Base-by-base conservation (phyloP, 2,113 vertebrate genomes). In the Maccullochella peelii region DNA sequence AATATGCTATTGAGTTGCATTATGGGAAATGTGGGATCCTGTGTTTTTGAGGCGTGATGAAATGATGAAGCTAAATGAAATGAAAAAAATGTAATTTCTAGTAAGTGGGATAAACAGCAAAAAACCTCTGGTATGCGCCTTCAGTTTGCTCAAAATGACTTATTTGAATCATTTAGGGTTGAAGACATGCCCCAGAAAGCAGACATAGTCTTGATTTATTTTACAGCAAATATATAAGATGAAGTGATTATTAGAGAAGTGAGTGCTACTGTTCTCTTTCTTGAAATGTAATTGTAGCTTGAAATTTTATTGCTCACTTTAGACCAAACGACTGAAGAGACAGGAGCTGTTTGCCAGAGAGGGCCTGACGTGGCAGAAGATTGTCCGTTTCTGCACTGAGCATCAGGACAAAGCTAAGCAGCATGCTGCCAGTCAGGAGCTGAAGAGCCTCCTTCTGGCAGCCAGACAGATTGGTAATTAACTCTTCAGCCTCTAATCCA, bases 391-490 rank as follows among this genome's bases (percentile, higher is more conserved):
- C 93, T 95, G 98, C 92, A 95, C 94, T 50, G 96, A 97, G 82
- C 95, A 96, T 86, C 91, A 97, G 86, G 95, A 96, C 86, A 97
- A 96, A 93, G 96, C 88, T 86, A 91, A 96, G 76, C 96, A 96
- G 74, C 96, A 96, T 82, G 89, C 85, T 81, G 93, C 96, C 85
- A 95, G 94, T 86, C 94, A 95, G 86, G 96, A 99, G 84, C 95
- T 99, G 94, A 98, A 95, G 95, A 95, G 91, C 85, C 91, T 99
- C 91, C 94, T 99, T 65, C 95, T 96, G 84, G 96, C 97, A 92
- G 97, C 98, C 91, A 98, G 96, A 92, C 97, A 98, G 90, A 98
- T 99, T 82, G 98, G 98, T 99, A 97, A 86, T 70, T 50, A 91
- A 92, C 86, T 92, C 74, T 11, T 80, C 72, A 62, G 20, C 59